Conservation (phyloP, 2,888 invertebrate genomes). For the Yponomeuta sedellus region DNA sequence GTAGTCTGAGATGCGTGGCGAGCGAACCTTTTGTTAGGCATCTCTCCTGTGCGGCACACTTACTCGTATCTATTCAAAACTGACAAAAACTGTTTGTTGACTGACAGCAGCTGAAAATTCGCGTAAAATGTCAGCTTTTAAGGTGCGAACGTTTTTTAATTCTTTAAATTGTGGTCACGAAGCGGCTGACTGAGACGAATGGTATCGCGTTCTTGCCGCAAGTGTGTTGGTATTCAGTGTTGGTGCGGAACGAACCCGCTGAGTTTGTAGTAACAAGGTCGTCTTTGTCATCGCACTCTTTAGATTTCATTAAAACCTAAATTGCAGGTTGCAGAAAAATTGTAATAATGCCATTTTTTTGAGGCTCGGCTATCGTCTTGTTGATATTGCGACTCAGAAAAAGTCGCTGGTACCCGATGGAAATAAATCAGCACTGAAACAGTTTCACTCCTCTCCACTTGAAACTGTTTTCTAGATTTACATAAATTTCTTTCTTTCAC, state of each 20-base stretch:
- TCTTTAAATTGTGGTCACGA: not conserved
- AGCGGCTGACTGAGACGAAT: not conserved
- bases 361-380: no score
- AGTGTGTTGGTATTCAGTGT: not conserved
- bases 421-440: no score
- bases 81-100: not conserved
- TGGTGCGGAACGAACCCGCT: not conserved
- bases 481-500: no score
- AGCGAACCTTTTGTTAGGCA: no score
- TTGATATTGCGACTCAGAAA: no score
- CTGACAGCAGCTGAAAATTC: not conserved
- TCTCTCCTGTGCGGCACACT: not conserved
- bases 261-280: not conserved
- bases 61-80: not conserved
- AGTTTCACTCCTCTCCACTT: no score
- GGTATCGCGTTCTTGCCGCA: not conserved
- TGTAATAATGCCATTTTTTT: no score
- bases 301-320: no score
- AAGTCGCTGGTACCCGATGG: no score
- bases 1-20: no score
- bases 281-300: not conserved
- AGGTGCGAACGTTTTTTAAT: not conserved
- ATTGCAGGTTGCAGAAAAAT: no score
- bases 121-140: not conserved
- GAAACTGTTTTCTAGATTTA: no score